Evolutionary conservation across 2,113 vertebrate genomes (phyloP).

Genomic region (Tetrao urogallus): DNA sequence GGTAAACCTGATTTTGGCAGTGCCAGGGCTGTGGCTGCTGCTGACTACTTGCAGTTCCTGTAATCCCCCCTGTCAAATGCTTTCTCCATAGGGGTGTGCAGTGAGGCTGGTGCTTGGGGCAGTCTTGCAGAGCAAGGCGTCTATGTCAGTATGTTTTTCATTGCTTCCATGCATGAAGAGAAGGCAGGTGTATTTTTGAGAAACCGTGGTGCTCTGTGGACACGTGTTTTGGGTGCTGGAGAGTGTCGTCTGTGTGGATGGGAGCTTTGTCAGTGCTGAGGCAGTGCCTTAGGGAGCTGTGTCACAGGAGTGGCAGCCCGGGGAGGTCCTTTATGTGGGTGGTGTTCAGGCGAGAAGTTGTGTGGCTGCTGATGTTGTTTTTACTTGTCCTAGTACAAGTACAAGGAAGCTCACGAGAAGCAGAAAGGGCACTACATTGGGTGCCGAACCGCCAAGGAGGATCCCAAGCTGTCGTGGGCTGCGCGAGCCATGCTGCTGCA

Average conservation of each 20-base stretch:
- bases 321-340: no score
- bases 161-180: no score
- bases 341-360: fast-evolving
- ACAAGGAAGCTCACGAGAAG: slow-evolving; percentile 86
- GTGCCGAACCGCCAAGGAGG: not conserved
- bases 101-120: not conserved
- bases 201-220: not conserved
- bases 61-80: not conserved
- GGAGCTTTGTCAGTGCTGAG: not conserved
- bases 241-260: not conserved
- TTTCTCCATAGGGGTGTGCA: not conserved
- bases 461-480: not conserved
- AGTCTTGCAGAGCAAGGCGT: not conserved
- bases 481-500: slow-evolving; percentile 74
- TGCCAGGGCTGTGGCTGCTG: not conserved
- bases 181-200: not conserved
- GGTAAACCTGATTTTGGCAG: not conserved
- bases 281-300: not conserved
- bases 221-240: not conserved
- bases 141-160: not conserved
- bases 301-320: not conserved
- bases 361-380: not conserved
- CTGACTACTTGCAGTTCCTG: not conserved
- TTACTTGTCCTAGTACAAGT: slow-evolving; percentile 71
- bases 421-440: slow-evolving; percentile 83